Evolutionary conservation across 2,113 vertebrate genomes (phyloP).

Genomic region (Passer montanus): DNA sequence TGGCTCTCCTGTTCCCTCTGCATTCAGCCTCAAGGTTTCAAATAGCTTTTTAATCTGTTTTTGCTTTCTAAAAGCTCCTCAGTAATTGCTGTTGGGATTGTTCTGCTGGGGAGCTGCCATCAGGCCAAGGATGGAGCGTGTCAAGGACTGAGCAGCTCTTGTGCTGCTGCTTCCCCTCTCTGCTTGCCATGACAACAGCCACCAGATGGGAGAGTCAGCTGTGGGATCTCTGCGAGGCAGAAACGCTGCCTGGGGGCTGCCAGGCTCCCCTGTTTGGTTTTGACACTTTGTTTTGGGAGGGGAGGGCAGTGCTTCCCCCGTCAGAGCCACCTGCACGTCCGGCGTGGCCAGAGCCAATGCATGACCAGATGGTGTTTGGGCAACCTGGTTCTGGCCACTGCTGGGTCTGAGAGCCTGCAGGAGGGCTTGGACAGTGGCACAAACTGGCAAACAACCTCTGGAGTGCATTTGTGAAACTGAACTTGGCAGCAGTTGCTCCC

Average conservation of each 20-base stretch:
- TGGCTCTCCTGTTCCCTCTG: not conserved
- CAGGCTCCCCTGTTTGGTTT: not conserved
- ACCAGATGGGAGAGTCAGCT: not conserved
- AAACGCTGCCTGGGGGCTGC: not conserved
- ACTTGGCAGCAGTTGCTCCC: not conserved
- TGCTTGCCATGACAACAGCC: not conserved
- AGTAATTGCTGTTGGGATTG: constrained; percentile 9
- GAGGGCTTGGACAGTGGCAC: not conserved
- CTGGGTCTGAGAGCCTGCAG: not conserved
- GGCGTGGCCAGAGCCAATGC: fast-evolving
- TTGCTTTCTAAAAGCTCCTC: not conserved
- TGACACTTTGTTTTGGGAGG: not conserved
- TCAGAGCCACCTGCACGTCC: fast-evolving
- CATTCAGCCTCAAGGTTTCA: constrained; percentile 51
- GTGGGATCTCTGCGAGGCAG: not conserved
- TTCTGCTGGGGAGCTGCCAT: constrained; percentile 14
- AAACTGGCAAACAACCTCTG: not conserved
- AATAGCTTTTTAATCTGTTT: constrained; percentile 41
- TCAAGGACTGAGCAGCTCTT: constrained; percentile 32
- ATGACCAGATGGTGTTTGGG: not conserved
- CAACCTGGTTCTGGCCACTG: not conserved
- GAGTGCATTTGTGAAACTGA: not conserved
- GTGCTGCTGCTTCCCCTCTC: not conserved
- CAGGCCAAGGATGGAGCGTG: not conserved
- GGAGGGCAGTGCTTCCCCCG: not conserved